phyloP scores from a whole-genome alignment of 2,113 vertebrate species.

The Anthoscopus minutus region DNA sequence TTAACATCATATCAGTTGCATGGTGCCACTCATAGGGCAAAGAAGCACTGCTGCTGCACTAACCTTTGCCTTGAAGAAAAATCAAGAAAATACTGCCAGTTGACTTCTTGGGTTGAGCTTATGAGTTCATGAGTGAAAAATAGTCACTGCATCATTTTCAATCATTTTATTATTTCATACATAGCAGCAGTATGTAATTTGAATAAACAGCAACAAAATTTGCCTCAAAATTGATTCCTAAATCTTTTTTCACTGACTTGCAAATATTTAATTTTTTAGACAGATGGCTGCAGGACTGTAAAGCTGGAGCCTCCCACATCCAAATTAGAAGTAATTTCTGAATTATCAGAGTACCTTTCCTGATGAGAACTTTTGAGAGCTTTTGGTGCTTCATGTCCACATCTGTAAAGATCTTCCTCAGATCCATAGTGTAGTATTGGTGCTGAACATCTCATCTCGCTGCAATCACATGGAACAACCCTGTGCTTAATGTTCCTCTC shows the following conservation, averaged over 20 bases:
- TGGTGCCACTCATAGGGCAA: background rate
- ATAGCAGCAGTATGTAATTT: background rate
- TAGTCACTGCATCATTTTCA: background rate
- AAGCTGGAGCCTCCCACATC: background rate
- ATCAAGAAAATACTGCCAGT: background rate
- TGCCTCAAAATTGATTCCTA: background rate
- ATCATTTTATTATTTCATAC: background rate
- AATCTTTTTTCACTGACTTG: background rate
- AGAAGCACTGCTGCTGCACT: background rate
- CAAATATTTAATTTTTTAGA: background rate
- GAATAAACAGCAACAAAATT: background rate
- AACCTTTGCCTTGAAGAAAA: background rate
- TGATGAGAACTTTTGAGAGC: too few species aligned
- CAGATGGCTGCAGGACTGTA: background rate
- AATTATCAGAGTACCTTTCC: background rate
- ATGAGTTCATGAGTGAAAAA: background rate
- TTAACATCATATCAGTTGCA: background rate
- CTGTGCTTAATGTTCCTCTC: background rate
- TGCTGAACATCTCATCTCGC: background rate
- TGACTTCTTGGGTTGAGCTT: background rate
- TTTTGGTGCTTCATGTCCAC: background rate
- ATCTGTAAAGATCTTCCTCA: background rate
- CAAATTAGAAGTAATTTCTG: background rate
- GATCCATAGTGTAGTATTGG: background rate
- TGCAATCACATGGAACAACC: background rate